Base-by-base conservation (phyloP, 2,888 invertebrate genomes). In the Aphidius colemani region DNA sequence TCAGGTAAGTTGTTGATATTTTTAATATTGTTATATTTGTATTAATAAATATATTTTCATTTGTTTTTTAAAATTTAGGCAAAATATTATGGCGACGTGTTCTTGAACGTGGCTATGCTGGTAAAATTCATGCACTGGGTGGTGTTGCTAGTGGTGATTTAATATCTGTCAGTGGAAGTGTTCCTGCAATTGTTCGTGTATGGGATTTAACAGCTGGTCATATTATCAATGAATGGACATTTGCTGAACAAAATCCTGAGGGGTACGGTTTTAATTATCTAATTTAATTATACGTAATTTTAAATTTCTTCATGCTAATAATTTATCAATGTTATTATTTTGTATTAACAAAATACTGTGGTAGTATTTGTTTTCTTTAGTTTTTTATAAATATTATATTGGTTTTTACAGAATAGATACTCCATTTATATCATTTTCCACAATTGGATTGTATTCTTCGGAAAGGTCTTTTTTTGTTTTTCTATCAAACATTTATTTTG, bases 41-140 rank as follows among this genome's bases (percentile, higher is more conserved):
- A 48, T 48, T 53, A 40, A 39, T 57, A 44, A 45, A 51, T 63
- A 7, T 30, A 53, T 57, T 55, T 30, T 44, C 44, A 56, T 53
- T 60, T 66, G 43, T 55, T 46, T 53, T n/a, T 64, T 53, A 56
- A 40, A 53, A 45, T 75, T 10, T 71, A 90, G 92, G 92, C 57
- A 87, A 90, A 80, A 88, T 93, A 72, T 83, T 90, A 73, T 96
- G 95, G 94, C 87, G 95, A 63, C 91, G 94, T 79, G 87, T 95
- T 57, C 85, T 95, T 59, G 95, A 95, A 73, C 80, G 83, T 70
- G 83, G 85, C 67, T 76, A 78, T 10, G 84, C 88, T 11, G 89
- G 90, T 66, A 86, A 87, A 74, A 88, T 93, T 66, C 87, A 90
- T 79, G 83, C 91, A 64, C 78, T 90, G 59, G 85, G 89, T 78